Conservation (phyloP, 2,888 invertebrate genomes). For the Cheiracanthium punctorium region DNA sequence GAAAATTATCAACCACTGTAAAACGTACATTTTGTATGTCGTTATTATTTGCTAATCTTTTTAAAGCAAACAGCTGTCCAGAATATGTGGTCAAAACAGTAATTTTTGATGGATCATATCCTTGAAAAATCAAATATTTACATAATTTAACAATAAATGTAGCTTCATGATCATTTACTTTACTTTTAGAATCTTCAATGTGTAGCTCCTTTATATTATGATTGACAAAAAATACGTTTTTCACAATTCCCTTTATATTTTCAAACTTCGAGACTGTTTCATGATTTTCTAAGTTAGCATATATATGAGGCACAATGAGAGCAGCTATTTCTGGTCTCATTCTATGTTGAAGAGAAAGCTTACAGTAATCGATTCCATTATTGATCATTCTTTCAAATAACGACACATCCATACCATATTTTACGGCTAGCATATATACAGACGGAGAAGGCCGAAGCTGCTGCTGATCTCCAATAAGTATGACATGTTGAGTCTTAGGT, state of each 20-base stretch:
- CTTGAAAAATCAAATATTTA: conserved; percentile 73
- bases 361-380: conserved; percentile 74
- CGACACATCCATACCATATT: conserved; percentile 77
- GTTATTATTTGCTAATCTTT: conserved; percentile 23
- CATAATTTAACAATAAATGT: conserved; percentile 72
- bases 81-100: conserved; percentile 75
- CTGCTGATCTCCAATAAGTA: conserved; percentile 82
- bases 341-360: conserved; percentile 76
- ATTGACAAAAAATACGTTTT: conserved; percentile 74
- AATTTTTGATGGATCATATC: conserved; percentile 73
- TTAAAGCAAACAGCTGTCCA: conserved; percentile 74
- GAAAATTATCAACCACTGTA: conserved; percentile 73
- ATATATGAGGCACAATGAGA: conserved; percentile 75
- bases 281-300: conserved; percentile 71
- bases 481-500: conserved; percentile 84
- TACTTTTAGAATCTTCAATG: conserved; percentile 58
- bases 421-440: conserved; percentile 76
- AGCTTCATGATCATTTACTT: conserved; percentile 73
- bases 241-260: conserved; percentile 73
- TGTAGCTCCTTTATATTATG: conserved; percentile 54
- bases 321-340: conserved; percentile 76
- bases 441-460: conserved; percentile 77
- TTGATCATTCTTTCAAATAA: conserved; percentile 75
- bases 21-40: conserved; percentile 40
- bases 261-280: conserved; percentile 73